Evolutionary conservation across 2,888 invertebrate genomes (phyloP), one percentile per base, ranked within the genome.

Genomic region (Microplitis manilae): DNA sequence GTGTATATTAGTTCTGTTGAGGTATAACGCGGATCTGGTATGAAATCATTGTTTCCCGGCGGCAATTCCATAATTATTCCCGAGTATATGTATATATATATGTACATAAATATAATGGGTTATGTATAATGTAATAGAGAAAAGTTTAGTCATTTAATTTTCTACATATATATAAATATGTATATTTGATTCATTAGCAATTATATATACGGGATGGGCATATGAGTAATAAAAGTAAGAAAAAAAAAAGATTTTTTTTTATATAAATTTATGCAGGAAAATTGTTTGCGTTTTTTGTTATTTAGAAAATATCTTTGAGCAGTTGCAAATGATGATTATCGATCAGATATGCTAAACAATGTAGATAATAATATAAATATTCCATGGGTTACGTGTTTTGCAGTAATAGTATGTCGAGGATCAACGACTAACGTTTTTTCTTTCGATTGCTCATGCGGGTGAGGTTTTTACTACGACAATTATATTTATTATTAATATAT

Each of bases 311-410:
- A 59, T 72, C 73, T 69, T 68, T 78, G 40, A 72, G 71, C 75
- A 68, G 72, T 17, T 62, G 60, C 41, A 59, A 50, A 30, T 39
- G 79, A 71, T 81, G 62, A 78, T 76, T 74, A 77, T 77, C 77
- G 77, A 77, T 77, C 77, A 79, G 73, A 79, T 79, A 80, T 77
- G 76, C 77, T 65, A 73, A 79, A 80, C 76, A 80, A 81, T 81
- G 74, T 41, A 78, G 78, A 78, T 81, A 81, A 81, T 81, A 79
- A 80, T 81, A 81, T 79, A 80, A 64, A 64, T 75, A 65, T 71
- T 75, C 71, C 65, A 40, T 68, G 72, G 67, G 20, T 77, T 77
- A 69, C 59, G 77, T 71, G 67, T 67, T 71, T 59, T 60, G 20
- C 67, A 5, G 39, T 60, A 74, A 60, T 74, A 17, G 71, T 77